phyloP scores from a whole-genome alignment of 1,140 invertebrate genomes.

The Laupala kohalensis region DNA sequence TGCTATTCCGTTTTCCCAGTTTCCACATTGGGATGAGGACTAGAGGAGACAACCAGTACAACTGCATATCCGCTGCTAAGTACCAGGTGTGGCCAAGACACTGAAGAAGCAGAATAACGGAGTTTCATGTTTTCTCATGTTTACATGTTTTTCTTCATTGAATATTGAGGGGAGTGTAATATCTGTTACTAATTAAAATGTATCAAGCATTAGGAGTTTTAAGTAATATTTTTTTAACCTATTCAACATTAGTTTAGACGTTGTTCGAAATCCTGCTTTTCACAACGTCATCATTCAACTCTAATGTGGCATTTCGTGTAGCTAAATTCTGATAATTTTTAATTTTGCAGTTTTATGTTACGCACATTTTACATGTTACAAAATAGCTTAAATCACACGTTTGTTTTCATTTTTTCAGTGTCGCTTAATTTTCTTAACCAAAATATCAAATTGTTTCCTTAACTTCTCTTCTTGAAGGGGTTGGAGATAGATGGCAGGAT shows the following conservation, averaged over 20 bases:
- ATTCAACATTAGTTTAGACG: background rate
- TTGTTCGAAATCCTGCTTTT: background rate
- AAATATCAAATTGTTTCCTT: no score
- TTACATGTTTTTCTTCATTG: background rate
- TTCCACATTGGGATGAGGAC: conserved; percentile 28
- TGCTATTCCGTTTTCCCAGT: no score
- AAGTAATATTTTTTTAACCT: background rate
- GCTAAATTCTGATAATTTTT: no score
- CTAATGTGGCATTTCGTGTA: no score
- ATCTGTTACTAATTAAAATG: background rate
- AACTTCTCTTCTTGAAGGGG: no score
- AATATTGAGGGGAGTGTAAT: background rate
- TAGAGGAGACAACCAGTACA: conserved; percentile 43
- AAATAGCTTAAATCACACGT: no score
- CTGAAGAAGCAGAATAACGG: conserved; percentile 13
- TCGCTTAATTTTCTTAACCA: no score
- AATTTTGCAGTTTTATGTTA: no score
- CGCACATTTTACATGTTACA: no score
- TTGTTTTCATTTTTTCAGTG: no score
- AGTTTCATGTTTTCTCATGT: background rate
- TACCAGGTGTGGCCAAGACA: conserved; percentile 45
- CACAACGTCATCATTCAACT: no score
- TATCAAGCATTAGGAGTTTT: background rate
- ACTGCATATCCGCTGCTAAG: conserved; percentile 55
- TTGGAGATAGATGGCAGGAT: no score